A percentile compares a stretch with the other conserved stretches of the same genome.
phyloP scores from a whole-genome alignment of 2,113 vertebrate genomes.

The Isichthys henryi region DNA sequence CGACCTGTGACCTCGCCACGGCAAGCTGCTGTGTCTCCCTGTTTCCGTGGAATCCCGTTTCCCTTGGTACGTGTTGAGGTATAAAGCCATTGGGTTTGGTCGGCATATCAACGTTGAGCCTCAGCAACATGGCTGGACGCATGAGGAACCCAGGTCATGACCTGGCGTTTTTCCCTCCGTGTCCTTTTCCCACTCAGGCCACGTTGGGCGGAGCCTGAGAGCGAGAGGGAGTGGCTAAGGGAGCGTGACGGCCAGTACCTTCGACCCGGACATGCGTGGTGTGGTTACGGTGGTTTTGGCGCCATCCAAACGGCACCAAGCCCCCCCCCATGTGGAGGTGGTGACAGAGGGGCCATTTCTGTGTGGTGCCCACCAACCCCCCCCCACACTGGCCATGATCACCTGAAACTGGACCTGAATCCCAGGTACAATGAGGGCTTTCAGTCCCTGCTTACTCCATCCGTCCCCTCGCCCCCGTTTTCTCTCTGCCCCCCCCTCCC shows the following conservation, averaged over 20 bases:
- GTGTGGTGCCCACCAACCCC: not conserved
- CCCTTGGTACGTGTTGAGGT: not conserved
- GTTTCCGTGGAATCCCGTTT: not conserved
- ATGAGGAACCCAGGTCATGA: not conserved
- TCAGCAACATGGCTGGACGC: not conserved
- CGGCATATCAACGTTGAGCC: not conserved
- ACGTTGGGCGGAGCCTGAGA: not conserved
- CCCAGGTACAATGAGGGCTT: constrained; percentile 16
- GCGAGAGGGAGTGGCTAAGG: not conserved
- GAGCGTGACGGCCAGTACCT: not conserved
- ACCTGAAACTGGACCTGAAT: constrained; percentile 22
- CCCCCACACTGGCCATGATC: not conserved
- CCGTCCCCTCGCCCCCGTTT: not conserved
- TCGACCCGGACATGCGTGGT: not conserved
- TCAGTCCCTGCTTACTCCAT: constrained; percentile 18
- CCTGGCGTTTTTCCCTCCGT: not conserved
- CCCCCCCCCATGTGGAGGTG: not conserved
- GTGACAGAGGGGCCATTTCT: constrained; percentile 27
- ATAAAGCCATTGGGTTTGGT: not conserved
- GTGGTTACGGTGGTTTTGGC: not conserved
- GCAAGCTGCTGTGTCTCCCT: not conserved
- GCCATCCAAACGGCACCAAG: not conserved
- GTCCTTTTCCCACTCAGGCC: not conserved
- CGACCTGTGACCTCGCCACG: not conserved
- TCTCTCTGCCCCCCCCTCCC: not conserved